Base-by-base conservation (phyloP, 2,888 invertebrate species). In the Nomada ruficornis region DNA sequence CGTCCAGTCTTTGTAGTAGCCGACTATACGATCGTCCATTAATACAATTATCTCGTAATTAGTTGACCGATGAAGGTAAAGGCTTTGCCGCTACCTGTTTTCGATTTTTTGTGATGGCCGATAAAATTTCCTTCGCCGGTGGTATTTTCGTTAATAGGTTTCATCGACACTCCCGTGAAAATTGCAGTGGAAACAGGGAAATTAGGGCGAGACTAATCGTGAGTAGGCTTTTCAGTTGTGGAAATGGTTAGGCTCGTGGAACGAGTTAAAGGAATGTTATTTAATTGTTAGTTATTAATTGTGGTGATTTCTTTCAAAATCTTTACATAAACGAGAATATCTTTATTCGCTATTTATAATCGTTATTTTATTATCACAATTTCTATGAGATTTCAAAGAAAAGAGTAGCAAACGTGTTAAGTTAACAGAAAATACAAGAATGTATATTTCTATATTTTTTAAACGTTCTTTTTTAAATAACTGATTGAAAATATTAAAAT, bases 21-120 rank as follows among this genome's bases (percentile, higher is more conserved):
- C 89, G 88, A 83, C 82, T 26, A 13, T 67, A 59, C 64, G 77
- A 88, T 82, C 80, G 75, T 80, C 85, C 88, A 88, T 89, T 89
- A 89, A 89, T 86, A 85, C 85, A 88, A 89, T 89, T 89, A 89
- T 85, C 89, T 85, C 67, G 77, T 89, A 89, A 89, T 89, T 89
- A 89, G 80, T 77, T 72, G 82, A 71, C 63, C 47, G 63, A 65
- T 74, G 65, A 44, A 36, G 67, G 78, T 69, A 71, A 78, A 80
- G 70, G 73, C 75, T 73, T 29, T 10, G 77, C 70, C 81, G 83
- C 87, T 87, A 85, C 81, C 83, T 85, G 81, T 87, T 77, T 83
- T 77, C 71, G 73, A 76, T 72, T 70, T 57, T 52, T 73, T 18
- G 2, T 76, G 82, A 83, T 83, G 57, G 0, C n/a, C 26, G 77